phyloP scores from a whole-genome alignment of 2,113 vertebrate species.

The Myiagra hebetior region DNA sequence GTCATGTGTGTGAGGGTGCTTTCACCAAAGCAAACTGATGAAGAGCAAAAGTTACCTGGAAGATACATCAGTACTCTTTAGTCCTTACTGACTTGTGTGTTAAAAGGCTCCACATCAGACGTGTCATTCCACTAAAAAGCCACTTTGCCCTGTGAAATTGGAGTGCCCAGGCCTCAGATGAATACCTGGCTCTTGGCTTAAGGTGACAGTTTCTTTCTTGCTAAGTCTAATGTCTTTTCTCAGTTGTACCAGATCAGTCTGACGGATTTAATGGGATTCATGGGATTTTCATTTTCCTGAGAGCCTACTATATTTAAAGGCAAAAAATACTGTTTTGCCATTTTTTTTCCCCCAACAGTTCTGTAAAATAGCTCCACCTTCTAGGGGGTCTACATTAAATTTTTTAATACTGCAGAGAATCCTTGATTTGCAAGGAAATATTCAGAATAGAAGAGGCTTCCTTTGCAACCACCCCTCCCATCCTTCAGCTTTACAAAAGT shows the following conservation, averaged over 20 bases:
- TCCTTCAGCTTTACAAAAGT: neutral
- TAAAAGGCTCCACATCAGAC: neutral
- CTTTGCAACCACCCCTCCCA: neutral
- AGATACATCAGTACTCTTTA: neutral
- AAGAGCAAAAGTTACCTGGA: neutral
- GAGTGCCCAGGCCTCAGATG: neutral
- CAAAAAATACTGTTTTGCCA: neutral
- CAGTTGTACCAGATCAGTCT: neutral
- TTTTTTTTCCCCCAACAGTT: neutral
- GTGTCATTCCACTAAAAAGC: neutral
- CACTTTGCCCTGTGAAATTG: neutral
- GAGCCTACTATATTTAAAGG: neutral
- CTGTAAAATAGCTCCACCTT: neutral
- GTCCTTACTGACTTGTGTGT: neutral
- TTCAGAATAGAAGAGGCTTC: neutral
- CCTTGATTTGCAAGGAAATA: neutral
- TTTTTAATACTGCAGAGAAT: conserved; percentile 3
- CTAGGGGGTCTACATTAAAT: neutral
- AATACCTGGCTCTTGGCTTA: neutral
- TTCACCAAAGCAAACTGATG: neutral
- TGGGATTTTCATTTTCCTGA: conserved; percentile 7
- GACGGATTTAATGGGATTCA: neutral
- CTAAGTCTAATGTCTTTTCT: neutral
- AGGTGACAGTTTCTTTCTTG: neutral
- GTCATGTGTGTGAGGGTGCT: accelerated